Evolutionary conservation across 2,797 vertebrate genomes (phyloP).

Genomic region (Pseudotriccus pelzelni): DNA sequence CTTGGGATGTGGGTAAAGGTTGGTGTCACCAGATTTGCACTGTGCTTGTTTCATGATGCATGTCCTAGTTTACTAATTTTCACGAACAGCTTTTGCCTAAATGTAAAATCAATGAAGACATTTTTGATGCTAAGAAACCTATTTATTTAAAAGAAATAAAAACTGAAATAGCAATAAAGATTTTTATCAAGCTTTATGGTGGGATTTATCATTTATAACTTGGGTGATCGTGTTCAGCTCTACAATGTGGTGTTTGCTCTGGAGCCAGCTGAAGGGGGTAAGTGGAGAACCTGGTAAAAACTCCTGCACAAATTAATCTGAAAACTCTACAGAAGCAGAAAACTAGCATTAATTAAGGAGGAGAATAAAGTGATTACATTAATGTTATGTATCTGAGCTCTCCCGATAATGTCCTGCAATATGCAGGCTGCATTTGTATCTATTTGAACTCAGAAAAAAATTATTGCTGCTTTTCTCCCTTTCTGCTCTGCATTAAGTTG

Average conservation of each 20-base stretch:
- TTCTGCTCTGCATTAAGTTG: not conserved
- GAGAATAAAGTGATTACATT: not conserved
- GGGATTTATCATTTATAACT: slow-evolving; percentile 21
- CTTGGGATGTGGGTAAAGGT: not conserved
- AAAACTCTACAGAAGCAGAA: not conserved
- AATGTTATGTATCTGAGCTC: not conserved
- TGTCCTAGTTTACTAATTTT: slow-evolving; percentile 18
- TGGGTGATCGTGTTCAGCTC: not conserved
- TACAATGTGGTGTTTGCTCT: not conserved
- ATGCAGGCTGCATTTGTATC: not conserved
- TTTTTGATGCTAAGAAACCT: slow-evolving; percentile 1
- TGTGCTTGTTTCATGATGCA: not conserved
- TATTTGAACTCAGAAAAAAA: slow-evolving; percentile 6
- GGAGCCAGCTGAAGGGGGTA: not conserved
- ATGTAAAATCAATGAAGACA: slow-evolving; percentile 9
- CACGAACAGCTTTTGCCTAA: not conserved
- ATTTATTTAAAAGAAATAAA: slow-evolving; percentile 38
- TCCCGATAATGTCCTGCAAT: not conserved
- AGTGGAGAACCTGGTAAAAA: not conserved
- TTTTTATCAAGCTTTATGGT: slow-evolving; percentile 22
- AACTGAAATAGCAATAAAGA: slow-evolving; percentile 51
- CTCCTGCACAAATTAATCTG: not conserved
- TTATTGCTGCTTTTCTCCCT: not conserved
- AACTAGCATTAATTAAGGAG: not conserved
- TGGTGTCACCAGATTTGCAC: not conserved